Conservation (phyloP, 64 coral and sea anemone genomes). For the Porites lutea region DNA sequence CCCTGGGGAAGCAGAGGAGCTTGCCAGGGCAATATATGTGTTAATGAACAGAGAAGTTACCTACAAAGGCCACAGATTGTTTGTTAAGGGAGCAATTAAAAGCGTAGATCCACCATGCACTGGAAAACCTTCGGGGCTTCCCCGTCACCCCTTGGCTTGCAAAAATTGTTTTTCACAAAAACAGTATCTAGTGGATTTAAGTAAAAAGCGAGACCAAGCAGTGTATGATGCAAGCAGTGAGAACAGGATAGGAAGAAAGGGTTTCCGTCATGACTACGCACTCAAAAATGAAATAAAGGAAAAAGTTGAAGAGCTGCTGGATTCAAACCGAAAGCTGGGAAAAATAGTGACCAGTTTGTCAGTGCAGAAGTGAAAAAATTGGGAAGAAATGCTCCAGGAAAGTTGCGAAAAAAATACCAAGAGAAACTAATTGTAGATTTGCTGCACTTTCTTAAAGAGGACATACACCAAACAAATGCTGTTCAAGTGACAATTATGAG, state of each 20-base stretch:
- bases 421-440: constrained; percentile 4
- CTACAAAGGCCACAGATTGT: not conserved
- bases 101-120: no score
- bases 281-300: not conserved
- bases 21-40: not conserved
- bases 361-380: no score
- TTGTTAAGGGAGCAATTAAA: constrained; percentile 10
- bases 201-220: no score
- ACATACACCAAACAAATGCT: no score
- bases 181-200: no score
- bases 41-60: not conserved
- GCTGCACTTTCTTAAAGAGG: not conserved
- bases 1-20: constrained; percentile 7
- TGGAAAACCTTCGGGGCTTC: no score
- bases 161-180: no score
- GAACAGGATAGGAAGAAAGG: not conserved
- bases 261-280: not conserved
- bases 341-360: not conserved
- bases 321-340: not conserved
- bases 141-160: no score
- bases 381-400: no score
- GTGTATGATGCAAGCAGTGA: no score
- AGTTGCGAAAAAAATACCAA: not conserved
- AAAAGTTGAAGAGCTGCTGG: not conserved
- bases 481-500: no score